Base-by-base conservation (phyloP, 2,113 vertebrate genomes). In the Nothoprocta perdicaria region DNA sequence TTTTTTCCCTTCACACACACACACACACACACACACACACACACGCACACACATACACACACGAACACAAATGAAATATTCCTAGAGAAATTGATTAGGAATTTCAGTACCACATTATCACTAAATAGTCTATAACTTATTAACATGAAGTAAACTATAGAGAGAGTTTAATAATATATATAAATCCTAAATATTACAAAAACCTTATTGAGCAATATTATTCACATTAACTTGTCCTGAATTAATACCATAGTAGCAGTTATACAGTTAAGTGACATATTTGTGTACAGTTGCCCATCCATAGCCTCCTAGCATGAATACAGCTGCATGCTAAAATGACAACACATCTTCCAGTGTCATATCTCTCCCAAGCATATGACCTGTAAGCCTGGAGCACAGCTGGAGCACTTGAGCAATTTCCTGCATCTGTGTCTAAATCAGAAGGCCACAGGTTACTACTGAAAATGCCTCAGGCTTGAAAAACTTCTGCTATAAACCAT, bases 91-190 rank as follows among this genome's bases (percentile, higher is more conserved):
- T 12, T 73, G 14, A 38, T 60, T 65, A 33, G 18, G 8, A 75
- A 80, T 73, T 80, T 15, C 74, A 66, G 46, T 45, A 45, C 5
- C 24, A 78, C 48, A 68, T 7, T 58, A 83, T 55, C 11, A 72
- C 3, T 2, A 73, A 16, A 68, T 92, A 87, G 4, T 88, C 6
- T 65, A 6, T 35, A 86, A 83, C 77, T 90, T 93, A 68, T 94
- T 83, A 78, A 45, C 17, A 43, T 61, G 27, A 84, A 16, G 68
- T 83, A 57, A 72, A 12, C 74, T 82, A 88, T 33, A 16, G 21
- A 46, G 84, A 46, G 10, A 33, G 78, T 45, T 92, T 60, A 60
- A 12, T 4, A 67, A 67, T 18, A 86, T 53, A 21, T 1, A 75
- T 4, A 75, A 40, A 75, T 27, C 9, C 75, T 27, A 78, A 86